phyloP scores from a whole-genome alignment of 1,140 invertebrate species.

The Temnothorax longispinosus region DNA sequence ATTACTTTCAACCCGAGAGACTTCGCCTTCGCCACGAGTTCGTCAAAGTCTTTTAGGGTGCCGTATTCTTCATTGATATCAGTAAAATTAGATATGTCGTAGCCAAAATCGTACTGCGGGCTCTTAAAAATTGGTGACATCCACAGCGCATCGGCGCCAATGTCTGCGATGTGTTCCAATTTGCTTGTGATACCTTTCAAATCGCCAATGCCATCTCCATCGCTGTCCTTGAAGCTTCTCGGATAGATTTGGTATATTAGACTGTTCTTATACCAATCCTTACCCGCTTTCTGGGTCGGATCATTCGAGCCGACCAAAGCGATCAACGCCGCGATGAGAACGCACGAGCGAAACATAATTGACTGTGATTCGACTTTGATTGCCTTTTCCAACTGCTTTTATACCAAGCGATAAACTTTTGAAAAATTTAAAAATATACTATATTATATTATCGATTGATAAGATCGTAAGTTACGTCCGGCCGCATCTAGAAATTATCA shows the following conservation, averaged over 20 bases:
- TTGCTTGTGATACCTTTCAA: conserved; percentile 88
- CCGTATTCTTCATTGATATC: conserved; percentile 88
- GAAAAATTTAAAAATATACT: neutral
- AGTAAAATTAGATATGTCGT: conserved; percentile 89
- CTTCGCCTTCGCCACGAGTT: conserved; percentile 84
- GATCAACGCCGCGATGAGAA: neutral
- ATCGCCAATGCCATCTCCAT: conserved; percentile 93
- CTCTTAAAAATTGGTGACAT: conserved; percentile 88
- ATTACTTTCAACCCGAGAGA: conserved; percentile 81
- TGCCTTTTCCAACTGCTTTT: neutral
- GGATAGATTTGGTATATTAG: conserved; percentile 93
- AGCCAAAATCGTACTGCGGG: conserved; percentile 88
- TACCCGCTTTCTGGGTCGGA: neutral
- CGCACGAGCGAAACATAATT: conserved; percentile 84
- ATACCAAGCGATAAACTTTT: neutral
- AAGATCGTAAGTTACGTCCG: neutral
- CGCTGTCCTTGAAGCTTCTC: conserved; percentile 91
- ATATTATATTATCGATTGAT: neutral
- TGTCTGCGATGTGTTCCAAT: conserved; percentile 88
- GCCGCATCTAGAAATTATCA: neutral
- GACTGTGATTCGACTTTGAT: neutral
- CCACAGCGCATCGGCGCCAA: conserved; percentile 89
- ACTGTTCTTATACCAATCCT: conserved; percentile 91
- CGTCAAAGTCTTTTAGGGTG: conserved; percentile 88
- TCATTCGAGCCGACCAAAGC: neutral